Conservation (phyloP, 2,113 vertebrate species). For the Camelus bactrianus region DNA sequence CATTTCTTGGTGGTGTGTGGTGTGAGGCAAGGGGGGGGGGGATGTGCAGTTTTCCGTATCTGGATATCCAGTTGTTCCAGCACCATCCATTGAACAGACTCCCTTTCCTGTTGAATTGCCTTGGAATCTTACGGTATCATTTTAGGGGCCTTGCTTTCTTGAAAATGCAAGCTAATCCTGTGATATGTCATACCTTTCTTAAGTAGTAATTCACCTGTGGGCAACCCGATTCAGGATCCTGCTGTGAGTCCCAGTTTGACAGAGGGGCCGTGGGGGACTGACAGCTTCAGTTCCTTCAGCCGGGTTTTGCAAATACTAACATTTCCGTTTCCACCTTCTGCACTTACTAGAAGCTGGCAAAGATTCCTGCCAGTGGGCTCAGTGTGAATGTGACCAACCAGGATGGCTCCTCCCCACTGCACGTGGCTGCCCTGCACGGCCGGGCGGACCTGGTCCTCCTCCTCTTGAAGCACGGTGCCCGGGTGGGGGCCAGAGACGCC, state of each 20-base stretch:
- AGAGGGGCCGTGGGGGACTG: fast-evolving
- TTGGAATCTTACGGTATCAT: neutral
- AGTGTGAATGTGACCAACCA: constrained; percentile 91
- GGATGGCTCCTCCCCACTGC: constrained; percentile 92
- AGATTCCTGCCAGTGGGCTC: constrained; percentile 87
- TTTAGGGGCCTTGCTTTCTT: neutral
- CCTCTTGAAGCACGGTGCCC: constrained; percentile 92
- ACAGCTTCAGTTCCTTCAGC: neutral
- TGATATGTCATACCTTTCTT: neutral
- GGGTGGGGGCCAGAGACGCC: constrained; percentile 86
- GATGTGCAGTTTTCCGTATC: fast-evolving
- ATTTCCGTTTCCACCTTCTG: neutral
- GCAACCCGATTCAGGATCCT: neutral
- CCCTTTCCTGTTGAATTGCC: neutral
- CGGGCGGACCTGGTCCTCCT: constrained; percentile 87
- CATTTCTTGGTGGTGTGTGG: neutral
- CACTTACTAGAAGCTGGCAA: constrained; percentile 86
- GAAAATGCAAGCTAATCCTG: neutral
- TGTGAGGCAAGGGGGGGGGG: neutral
- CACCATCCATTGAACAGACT: neutral
- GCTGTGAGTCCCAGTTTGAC: neutral
- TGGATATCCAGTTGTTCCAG: neutral
- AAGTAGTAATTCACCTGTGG: neutral
- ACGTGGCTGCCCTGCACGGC: constrained; percentile 94
- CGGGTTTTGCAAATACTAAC: neutral